phyloP scores from a whole-genome alignment of 1,140 invertebrate species.

The Drosophila parabipectinata region DNA sequence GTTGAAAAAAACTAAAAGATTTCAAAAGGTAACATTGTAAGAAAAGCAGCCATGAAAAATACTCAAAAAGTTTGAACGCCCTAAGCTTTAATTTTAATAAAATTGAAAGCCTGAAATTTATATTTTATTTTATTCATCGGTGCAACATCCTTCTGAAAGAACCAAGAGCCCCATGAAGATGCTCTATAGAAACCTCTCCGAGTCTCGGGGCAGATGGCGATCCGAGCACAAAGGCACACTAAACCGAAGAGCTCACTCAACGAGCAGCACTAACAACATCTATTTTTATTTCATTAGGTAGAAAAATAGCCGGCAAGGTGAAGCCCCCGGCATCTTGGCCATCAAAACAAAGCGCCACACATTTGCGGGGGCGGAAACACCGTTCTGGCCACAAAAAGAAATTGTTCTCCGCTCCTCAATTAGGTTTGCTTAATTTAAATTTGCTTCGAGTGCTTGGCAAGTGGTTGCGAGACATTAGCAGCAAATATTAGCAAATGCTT shows the following conservation, averaged over 20 bases:
- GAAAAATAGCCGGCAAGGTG: conserved; percentile 70
- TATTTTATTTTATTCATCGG: background rate
- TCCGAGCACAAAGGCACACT: conserved; percentile 31
- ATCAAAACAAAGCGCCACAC: conserved; percentile 49
- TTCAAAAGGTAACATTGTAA: background rate
- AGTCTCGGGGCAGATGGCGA: conserved; percentile 20
- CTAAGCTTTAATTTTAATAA: too few relatives aligned
- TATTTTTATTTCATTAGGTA: conserved; percentile 82
- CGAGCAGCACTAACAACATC: conserved; percentile 50
- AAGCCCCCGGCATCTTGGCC: conserved; percentile 19
- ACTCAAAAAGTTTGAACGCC: background rate
- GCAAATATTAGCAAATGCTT: conserved; percentile 59
- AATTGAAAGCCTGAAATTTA: background rate
- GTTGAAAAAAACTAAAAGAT: conserved; percentile 4
- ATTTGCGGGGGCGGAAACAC: background rate
- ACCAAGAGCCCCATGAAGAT: conserved; percentile 6
- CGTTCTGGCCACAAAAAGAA: conserved; percentile 31
- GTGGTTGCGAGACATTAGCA: conserved; percentile 66
- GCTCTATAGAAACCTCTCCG: conserved; percentile 9
- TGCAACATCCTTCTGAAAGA: conserved; percentile 1
- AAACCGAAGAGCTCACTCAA: conserved; percentile 27
- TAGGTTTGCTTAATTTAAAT: conserved; percentile 79
- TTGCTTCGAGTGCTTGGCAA: conserved; percentile 60
- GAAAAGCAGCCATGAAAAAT: background rate
- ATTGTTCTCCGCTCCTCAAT: conserved; percentile 53